These are phyloP conservation scores for Xestia c-nigrum DNA, from an alignment of 2,888 invertebrate genomes.

Conservation along the genomic window DNA sequence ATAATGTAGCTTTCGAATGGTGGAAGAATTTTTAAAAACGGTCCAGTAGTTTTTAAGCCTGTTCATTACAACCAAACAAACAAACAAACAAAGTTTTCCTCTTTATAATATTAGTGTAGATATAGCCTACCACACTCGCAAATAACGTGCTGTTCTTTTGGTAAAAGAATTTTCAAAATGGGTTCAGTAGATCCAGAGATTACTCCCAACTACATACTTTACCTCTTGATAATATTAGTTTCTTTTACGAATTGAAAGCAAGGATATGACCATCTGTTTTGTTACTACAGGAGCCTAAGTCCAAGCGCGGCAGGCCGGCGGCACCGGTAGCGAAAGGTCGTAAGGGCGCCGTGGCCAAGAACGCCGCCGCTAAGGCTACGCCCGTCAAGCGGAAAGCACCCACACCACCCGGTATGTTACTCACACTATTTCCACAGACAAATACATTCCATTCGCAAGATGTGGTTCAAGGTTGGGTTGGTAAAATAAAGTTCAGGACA, in stretches of 20 bases:
- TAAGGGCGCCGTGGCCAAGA: conserved; percentile 82
- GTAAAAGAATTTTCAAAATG: no score
- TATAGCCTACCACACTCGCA: no score
- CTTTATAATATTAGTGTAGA: no score
- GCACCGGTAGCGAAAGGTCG: conserved; percentile 80
- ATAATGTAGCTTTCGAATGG: no score
- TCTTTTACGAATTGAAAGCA: neutral
- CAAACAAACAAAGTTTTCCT: no score
- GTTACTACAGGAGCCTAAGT: conserved; percentile 83
- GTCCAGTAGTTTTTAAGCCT: no score
- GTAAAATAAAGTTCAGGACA: neutral
- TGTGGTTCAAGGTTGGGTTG: neutral
- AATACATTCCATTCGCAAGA: neutral
- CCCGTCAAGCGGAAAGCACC: conserved; percentile 89
- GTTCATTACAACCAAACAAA: no score
- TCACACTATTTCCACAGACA: neutral
- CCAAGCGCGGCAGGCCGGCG: conserved; percentile 84
- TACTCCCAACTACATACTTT: no score
- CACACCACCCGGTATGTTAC: conserved; percentile 83
- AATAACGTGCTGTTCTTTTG: no score
- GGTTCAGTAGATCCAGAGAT: no score
- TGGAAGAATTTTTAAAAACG: no score
- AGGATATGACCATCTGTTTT: neutral
- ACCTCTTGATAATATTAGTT: no score
- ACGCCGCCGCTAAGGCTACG: conserved; percentile 82